phyloP scores from a whole-genome alignment of 2,797 vertebrate genomes.

The Microctenopoma stevenorrisi region DNA sequence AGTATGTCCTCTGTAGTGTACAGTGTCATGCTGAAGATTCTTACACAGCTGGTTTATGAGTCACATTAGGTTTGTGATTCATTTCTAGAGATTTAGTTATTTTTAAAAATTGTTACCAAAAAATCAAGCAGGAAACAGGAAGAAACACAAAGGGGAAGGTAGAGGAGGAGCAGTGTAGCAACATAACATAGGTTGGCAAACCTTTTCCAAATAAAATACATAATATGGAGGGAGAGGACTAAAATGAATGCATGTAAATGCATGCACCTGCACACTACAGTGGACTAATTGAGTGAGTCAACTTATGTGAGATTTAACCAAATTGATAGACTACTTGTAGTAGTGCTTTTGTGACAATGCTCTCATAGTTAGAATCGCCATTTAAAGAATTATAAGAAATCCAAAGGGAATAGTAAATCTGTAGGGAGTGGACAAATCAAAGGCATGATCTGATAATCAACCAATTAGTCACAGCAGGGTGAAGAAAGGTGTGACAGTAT shows the following conservation, averaged over 20 bases:
- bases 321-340: constrained; percentile 19
- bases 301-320: constrained; percentile 27
- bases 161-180: constrained; percentile 21
- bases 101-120: constrained; percentile 41
- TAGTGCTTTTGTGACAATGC: constrained; percentile 11
- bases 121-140: constrained; percentile 49
- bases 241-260: constrained; percentile 37
- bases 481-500: constrained; percentile 46
- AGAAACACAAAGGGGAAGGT: constrained; percentile 27
- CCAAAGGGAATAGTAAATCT: constrained; percentile 27
- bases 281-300: constrained; percentile 49
- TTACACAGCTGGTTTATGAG: constrained; percentile 39
- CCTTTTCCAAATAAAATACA: constrained; percentile 38
- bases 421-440: constrained; percentile 56
- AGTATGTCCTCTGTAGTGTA: constrained; percentile 15
- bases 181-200: constrained; percentile 38
- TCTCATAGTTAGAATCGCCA: constrained; percentile 19
- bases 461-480: constrained; percentile 69
- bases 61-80: constrained; percentile 51
- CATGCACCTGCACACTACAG: constrained; percentile 60
- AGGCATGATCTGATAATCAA: constrained; percentile 61
- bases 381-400: constrained; percentile 30
- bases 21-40: constrained; percentile 42
- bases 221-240: constrained; percentile 10
- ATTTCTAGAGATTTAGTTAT: constrained; percentile 43